These are phyloP conservation scores for Herminia tarsipennalis DNA, from an alignment of 2,888 invertebrate genomes.

Conservation along the genomic window DNA sequence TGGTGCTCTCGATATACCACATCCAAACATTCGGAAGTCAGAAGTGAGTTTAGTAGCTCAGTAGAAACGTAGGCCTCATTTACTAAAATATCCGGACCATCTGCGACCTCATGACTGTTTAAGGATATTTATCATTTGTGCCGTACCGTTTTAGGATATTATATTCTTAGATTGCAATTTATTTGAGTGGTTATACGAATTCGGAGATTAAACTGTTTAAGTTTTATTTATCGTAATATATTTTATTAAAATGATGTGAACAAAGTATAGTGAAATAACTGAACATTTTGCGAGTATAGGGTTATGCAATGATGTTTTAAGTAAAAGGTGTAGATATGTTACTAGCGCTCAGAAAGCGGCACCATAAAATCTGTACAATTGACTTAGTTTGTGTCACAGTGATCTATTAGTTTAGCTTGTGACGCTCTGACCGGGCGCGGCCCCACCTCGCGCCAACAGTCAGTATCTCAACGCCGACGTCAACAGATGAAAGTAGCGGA, in stretches of 20 bases:
- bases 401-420: no score
- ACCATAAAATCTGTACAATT: no score
- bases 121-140: slow-evolving; percentile 69
- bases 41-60: slow-evolving; percentile 50
- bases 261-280: not conserved
- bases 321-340: no score
- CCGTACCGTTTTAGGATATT: slow-evolving; percentile 44
- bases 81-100: slow-evolving; percentile 78
- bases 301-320: no score
- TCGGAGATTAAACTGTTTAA: slow-evolving; percentile 14
- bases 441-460: no score
- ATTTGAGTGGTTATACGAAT: slow-evolving; percentile 32
- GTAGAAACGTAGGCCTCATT: slow-evolving; percentile 73
- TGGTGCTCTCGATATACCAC: slow-evolving; percentile 9
- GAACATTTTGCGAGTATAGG: no score
- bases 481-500: no score
- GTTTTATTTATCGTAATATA: slow-evolving; percentile 2
- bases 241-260: not conserved
- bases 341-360: no score
- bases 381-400: no score
- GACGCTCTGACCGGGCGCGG: no score
- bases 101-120: slow-evolving; percentile 74
- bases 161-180: slow-evolving; percentile 41
- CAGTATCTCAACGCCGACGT: no score
- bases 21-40: slow-evolving; percentile 15